Evolutionary conservation across 2,888 invertebrate genomes (phyloP).

Genomic region (Schrankia costaestrigalis): DNA sequence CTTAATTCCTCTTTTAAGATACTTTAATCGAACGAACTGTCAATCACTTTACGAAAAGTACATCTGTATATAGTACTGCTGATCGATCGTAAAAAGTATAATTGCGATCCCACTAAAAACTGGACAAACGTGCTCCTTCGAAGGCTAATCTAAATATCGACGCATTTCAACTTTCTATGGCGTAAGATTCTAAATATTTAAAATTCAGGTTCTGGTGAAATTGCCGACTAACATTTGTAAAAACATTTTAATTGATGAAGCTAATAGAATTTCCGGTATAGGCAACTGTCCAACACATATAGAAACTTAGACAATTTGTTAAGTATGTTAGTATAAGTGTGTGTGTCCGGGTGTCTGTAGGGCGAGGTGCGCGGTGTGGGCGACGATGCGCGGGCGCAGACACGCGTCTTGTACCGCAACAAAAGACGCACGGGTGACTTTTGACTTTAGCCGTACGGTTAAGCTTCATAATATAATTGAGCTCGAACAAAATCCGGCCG

Average conservation of each 20-base stretch:
- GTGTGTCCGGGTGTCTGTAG: conserved; percentile 12
- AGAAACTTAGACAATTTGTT: conserved; percentile 1
- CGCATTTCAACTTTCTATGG: conserved; percentile 2
- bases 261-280: conserved; percentile 1
- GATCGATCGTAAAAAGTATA: too few relatives aligned
- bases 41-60: too few relatives aligned
- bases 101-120: conserved; percentile 8
- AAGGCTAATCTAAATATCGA: conserved; percentile 9
- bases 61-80: too few relatives aligned
- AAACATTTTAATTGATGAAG: background rate
- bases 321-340: conserved; percentile 1
- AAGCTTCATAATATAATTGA: conserved; percentile 80
- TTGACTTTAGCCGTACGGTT: conserved; percentile 75
- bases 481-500: conserved; percentile 78
- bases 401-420: conserved; percentile 48
- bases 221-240: conserved; percentile 2
- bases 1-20: too few relatives aligned
- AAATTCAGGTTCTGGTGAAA: conserved; percentile 3
- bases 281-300: background rate
- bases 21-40: too few relatives aligned
- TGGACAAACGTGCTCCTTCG: conserved; percentile 10
- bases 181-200: conserved; percentile 1
- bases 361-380: conserved; percentile 18
- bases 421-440: conserved; percentile 71
- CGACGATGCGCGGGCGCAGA: conserved; percentile 33